Base-by-base conservation (phyloP, 2,797 vertebrate genomes). In the Babyrousa celebensis region DNA sequence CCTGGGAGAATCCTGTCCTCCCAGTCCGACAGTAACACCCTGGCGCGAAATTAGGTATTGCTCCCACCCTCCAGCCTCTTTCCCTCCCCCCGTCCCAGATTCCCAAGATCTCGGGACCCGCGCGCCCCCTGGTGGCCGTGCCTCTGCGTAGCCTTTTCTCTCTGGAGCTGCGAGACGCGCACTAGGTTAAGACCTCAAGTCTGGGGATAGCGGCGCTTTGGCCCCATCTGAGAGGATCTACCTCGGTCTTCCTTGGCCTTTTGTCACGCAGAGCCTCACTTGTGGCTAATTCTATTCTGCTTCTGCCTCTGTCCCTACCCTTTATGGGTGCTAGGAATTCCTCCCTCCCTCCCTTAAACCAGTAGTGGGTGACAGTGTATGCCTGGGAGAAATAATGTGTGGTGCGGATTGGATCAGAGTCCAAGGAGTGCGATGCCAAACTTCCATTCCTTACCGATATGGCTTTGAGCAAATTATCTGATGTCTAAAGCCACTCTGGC, bases 51-150 rank as follows among this genome's bases (percentile, higher is more conserved):
- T 1, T 27, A 12, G 56, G 71, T 15, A 0, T 29, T 12, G 9
- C n/a, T 56, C 21, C 43, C 7, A 5, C 27, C 12, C 16, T 21
- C 43, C 25, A 0, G 23, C 15, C 1, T 4, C 14, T 25, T 14
- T 12, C 5, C 9, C n/a, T 25, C 3, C 6, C 5, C 2, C 29
- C 12, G 27, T 12, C 32, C 9, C 3, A 0, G 40, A 21, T 72
- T 78, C 32, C 29, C 27, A 11, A 43, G 63, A 48, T 67, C 48
- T 74, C 12, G 25, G 60, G n/a, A 3, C 32, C 21, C 58, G 62
- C 62, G 68, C 86, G 88, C 85, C 92, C 29, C 90, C 96, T 94
- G n/a, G 87, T 83, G 96, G 94, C 36, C 2, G 0, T 12, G 10
- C 6, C 16, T 43, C 82, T 9, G 36, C 3, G n/a, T 74, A 43